These are phyloP conservation scores for Eupithecia exiguata DNA, from an alignment of 2,888 invertebrate species.

Conservation along the genomic window DNA sequence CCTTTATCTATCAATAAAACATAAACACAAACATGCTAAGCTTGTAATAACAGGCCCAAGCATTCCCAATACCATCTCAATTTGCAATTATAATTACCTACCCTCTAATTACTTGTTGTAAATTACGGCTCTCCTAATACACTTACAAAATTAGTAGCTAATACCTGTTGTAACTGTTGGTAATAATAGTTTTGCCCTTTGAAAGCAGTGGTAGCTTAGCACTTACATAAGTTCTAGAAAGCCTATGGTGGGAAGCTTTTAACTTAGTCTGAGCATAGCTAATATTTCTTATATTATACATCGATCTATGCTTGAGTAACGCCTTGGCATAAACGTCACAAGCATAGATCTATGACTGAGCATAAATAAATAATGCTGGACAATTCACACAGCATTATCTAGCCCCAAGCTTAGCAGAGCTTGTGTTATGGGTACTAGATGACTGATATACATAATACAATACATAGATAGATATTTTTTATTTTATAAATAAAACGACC, in stretches of 20 bases:
- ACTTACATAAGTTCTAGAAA: slow-evolving; percentile 1
- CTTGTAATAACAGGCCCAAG: slow-evolving; percentile 8
- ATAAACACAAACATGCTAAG: not conserved
- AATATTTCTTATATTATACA: not conserved
- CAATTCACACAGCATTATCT: no score
- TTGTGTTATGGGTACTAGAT: no score
- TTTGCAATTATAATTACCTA: slow-evolving; percentile 22
- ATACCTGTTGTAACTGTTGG: slow-evolving; percentile 5
- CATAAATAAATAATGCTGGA: no score
- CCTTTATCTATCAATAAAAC: not conserved
- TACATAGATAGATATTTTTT: no score
- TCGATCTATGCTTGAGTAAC: no score
- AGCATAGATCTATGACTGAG: no score
- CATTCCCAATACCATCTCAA: slow-evolving; percentile 20
- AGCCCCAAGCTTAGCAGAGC: no score
- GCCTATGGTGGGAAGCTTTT: not conserved
- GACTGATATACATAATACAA: no score
- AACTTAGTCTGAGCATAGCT: not conserved
- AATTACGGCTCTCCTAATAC: slow-evolving; percentile 23
- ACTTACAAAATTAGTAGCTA: slow-evolving; percentile 26
- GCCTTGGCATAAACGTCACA: no score
- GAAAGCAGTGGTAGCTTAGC: not conserved
- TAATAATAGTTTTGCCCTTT: slow-evolving; percentile 21
- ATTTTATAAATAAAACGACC: no score
- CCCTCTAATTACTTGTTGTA: slow-evolving; percentile 24